These are phyloP conservation scores for Pseudomyrmex pallidus DNA, from an alignment of 1,140 invertebrate species.

Conservation along the genomic window DNA sequence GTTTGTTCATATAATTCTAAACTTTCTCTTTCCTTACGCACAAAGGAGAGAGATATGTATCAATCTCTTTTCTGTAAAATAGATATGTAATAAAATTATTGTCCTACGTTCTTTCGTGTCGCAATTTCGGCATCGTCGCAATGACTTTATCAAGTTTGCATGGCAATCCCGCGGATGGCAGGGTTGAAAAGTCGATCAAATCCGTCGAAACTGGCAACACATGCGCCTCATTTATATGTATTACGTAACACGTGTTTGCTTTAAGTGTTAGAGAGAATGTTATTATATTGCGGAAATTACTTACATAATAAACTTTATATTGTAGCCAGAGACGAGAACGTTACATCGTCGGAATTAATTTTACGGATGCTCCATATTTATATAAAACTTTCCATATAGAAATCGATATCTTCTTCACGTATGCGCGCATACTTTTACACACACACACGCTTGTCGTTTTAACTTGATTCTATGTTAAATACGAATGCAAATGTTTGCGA, in stretches of 20 bases:
- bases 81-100: background rate
- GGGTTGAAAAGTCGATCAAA: background rate
- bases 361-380: background rate
- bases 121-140: background rate
- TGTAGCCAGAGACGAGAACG: background rate
- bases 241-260: background rate
- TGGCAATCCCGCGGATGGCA: background rate
- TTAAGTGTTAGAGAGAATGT: background rate
- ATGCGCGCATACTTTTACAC: too few species aligned
- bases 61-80: too few species aligned
- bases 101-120: background rate
- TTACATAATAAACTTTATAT: background rate
- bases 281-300: conserved; percentile 23
- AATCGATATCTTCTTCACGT: conserved; percentile 12
- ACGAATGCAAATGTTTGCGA: background rate
- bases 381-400: background rate
- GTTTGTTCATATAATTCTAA: background rate
- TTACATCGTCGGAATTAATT: conserved; percentile 1
- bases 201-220: background rate
- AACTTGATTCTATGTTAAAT: background rate
- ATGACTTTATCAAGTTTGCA: conserved; percentile 1
- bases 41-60: too few species aligned
- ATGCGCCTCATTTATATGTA: conserved; percentile 13
- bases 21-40: background rate
- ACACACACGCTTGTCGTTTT: too few species aligned